A percentile compares a stretch with the other conserved stretches of the same genome.
Conservation (phyloP, 2,888 invertebrate genomes). For the Caenorhabditis sp. region DNA sequence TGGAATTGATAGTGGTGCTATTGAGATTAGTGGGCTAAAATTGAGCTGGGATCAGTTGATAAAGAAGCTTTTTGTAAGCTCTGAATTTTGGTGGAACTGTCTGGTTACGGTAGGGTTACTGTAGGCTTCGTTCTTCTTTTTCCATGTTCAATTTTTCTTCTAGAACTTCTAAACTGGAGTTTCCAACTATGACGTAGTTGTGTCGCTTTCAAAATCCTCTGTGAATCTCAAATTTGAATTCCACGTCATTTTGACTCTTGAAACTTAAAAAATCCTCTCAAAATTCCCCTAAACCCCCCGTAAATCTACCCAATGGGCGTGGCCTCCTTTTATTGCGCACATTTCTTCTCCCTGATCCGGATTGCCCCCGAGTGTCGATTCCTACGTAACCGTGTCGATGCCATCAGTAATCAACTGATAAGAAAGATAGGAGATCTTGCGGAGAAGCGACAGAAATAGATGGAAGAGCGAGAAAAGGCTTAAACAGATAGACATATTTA, state of each 20-base stretch:
- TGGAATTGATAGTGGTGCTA: no score
- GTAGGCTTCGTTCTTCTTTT: no score
- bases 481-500: conserved; percentile 10
- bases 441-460: conserved; percentile 1
- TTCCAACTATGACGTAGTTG: no score
- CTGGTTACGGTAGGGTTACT: no score
- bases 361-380: not conserved
- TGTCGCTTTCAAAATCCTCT: not conserved
- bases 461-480: not conserved
- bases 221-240: not conserved
- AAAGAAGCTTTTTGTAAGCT: no score
- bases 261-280: not conserved
- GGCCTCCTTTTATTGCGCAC: not conserved
- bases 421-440: not conserved
- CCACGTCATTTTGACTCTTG: not conserved
- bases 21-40: no score
- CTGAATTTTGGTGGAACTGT: no score
- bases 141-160: no score
- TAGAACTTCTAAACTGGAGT: no score
- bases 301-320: not conserved
- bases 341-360: not conserved
- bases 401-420: not conserved
- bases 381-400: not conserved
- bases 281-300: not conserved
- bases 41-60: no score